Conservation (phyloP, 2,113 vertebrate species). For the Litocranius walleri region DNA sequence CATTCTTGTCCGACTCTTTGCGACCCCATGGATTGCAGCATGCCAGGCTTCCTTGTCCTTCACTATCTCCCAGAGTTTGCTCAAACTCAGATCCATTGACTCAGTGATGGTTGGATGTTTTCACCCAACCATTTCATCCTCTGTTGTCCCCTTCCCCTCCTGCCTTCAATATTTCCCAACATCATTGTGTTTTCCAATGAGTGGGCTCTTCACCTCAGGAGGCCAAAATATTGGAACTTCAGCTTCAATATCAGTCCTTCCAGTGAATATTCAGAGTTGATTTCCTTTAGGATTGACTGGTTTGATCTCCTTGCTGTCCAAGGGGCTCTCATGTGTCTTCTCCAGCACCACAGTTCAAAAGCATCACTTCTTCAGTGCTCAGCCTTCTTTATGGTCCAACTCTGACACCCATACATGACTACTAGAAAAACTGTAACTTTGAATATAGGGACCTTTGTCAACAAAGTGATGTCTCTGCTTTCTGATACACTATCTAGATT, state of each 20-base stretch:
- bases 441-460: neutral
- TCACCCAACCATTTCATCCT: neutral
- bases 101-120: neutral
- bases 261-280: neutral
- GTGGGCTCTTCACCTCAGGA: neutral
- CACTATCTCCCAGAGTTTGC: neutral
- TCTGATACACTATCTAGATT: neutral
- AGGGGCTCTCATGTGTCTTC: too few relatives aligned
- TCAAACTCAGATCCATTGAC: neutral
- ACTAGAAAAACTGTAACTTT: neutral
- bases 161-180: neutral
- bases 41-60: neutral
- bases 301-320: too few relatives aligned
- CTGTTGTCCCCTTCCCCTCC: neutral
- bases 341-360: neutral
- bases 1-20: accelerated
- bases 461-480: neutral
- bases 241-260: neutral
- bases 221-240: neutral
- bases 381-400: neutral
- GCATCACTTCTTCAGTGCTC: neutral
- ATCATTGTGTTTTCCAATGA: accelerated
- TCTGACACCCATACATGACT: neutral
- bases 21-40: neutral
- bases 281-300: neutral